Base-by-base conservation (phyloP, 2,888 invertebrate genomes). In the Microctonus hyperodae region DNA sequence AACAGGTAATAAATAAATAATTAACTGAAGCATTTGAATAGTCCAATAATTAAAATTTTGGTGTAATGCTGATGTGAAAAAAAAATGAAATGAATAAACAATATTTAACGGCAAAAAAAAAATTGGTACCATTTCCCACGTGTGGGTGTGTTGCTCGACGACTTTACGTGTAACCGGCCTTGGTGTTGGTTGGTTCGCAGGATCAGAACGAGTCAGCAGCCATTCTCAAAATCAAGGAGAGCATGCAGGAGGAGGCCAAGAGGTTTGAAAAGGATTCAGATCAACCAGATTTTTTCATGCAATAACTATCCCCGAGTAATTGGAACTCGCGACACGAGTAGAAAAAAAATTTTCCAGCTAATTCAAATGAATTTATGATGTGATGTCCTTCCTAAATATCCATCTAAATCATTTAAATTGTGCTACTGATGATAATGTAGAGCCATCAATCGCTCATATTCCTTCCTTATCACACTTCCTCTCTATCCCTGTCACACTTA, bases 231-330 rank as follows among this genome's bases (percentile, higher is more conserved):
- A 98, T 99, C 86, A 98, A 98, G 90, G 98, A 98, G 88, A 97
- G 96, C 90, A 98, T 99, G 97, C 97, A 98, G 88, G 98, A 98
- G 87, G 98, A 98, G 88, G 98, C 98, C 86, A 98, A 97, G 90
- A 93, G 97, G 88, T 96, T 96, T 88, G 96, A 97, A 87, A 96
- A 96, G 90, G 96, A 96, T 88, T 94, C 95, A 79, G 96, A 96
- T 86, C 96, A 96, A 86, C 95, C 96, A 84, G 96, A 96, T 88
- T 96, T 95, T 89, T 96, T 95, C 88, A 96, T 96, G 95, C 95
- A 94, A 92, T 96, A 94, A 92, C 80, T 80, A 77, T 77, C 75
- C 75, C 76, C 75, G 78, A 77, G 73, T 80, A 76, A 76, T 76
- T 77, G 78, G 77, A 76, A 73, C 75, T 76, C 76, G 75, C 77